Evolutionary conservation across 2,888 invertebrate species (phyloP).

Genomic region (Nasonia oneida): DNA sequence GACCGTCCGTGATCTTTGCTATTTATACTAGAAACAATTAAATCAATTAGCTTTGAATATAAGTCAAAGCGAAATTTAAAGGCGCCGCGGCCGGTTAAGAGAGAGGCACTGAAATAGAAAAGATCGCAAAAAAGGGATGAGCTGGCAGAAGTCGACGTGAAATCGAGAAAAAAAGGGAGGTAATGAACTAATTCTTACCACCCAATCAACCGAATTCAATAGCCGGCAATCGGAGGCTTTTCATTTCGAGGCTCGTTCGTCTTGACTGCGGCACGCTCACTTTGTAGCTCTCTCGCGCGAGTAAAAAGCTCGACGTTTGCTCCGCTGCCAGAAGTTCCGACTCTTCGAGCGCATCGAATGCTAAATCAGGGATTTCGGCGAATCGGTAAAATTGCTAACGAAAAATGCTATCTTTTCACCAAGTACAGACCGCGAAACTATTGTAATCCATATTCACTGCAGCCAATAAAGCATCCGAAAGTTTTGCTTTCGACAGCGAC

Average conservation of each 20-base stretch:
- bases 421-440: no score
- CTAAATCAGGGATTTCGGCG: neutral
- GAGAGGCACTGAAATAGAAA: conserved; percentile 8
- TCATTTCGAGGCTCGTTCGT: conserved; percentile 62
- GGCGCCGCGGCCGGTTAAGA: neutral
- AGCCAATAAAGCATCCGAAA: neutral
- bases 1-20: no score
- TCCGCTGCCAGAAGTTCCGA: conserved; percentile 3
- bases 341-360: neutral
- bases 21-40: no score
- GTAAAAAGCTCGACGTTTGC: conserved; percentile 27
- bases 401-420: no score
- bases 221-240: conserved; percentile 60
- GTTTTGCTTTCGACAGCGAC: neutral
- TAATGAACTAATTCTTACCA: conserved; percentile 69
- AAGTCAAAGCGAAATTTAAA: neutral
- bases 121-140: neutral
- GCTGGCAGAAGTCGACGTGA: neutral
- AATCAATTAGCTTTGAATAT: neutral
- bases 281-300: conserved; percentile 38
- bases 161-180: conserved; percentile 36
- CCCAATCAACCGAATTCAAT: conserved; percentile 66
- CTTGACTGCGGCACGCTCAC: conserved; percentile 42
- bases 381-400: no score
- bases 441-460: no score